Conservation (phyloP, 2,888 invertebrate genomes). For the Halocaridina rubra region DNA sequence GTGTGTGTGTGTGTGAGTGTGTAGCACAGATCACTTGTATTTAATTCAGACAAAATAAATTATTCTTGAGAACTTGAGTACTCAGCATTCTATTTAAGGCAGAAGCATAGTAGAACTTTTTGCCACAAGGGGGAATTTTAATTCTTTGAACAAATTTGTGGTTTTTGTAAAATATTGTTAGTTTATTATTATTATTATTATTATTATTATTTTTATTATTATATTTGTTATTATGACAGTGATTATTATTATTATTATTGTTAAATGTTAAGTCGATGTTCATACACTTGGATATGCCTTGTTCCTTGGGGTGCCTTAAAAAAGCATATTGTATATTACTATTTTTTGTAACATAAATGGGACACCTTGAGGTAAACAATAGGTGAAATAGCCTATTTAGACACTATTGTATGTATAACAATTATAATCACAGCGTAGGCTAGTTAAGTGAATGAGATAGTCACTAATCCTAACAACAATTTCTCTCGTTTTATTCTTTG, state of each 20-base stretch:
- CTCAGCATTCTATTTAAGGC: too few species aligned
- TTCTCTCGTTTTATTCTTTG: constrained; percentile 4
- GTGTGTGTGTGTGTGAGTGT: constrained; percentile 7
- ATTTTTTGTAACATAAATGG: constrained; percentile 57
- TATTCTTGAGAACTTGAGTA: too few species aligned
- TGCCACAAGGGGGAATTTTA: constrained; percentile 35
- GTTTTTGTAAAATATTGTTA: constrained; percentile 37
- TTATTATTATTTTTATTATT: too few species aligned
- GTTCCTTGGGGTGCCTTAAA: constrained; percentile 59
- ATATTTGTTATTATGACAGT: too few species aligned
- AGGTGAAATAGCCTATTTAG: constrained; percentile 50
- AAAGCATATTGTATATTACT: constrained; percentile 59
- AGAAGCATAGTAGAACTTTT: too few species aligned
- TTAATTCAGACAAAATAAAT: too few species aligned
- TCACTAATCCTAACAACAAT: constrained; percentile 42
- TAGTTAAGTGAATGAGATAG: constrained; percentile 50
- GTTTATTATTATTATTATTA: constrained; percentile 54
- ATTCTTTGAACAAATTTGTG: constrained; percentile 18
- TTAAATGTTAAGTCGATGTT: constrained; percentile 55
- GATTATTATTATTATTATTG: too few species aligned
- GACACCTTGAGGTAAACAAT: constrained; percentile 58
- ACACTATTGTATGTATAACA: constrained; percentile 54
- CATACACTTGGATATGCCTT: constrained; percentile 57
- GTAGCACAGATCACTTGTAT: constrained; percentile 35
- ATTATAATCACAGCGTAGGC: constrained; percentile 46